Evolutionary conservation across 1,140 invertebrate species (phyloP).

Genomic region (Archegozetes longisetosus): DNA sequence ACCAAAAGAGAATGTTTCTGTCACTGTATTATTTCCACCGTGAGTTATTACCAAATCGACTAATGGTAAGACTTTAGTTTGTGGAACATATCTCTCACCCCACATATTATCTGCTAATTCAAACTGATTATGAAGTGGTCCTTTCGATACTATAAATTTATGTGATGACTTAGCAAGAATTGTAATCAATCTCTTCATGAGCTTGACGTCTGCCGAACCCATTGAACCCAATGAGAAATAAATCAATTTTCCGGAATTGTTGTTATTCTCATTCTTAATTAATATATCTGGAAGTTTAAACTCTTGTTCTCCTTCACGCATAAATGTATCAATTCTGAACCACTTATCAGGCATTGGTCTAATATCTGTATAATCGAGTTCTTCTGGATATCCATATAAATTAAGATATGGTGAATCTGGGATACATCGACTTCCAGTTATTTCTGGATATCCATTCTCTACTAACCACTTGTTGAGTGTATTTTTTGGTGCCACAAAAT

Average conservation of each 20-base stretch:
- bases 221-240: constrained; percentile 15
- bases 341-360: background rate
- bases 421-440: background rate
- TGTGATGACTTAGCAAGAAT: background rate
- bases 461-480: background rate
- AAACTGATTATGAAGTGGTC: background rate
- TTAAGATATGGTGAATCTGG: constrained; percentile 10
- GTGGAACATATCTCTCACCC: constrained; percentile 7
- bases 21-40: constrained; percentile 12
- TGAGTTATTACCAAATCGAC: constrained; percentile 12
- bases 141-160: constrained; percentile 12
- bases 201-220: constrained; percentile 20
- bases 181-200: constrained; percentile 7
- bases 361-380: constrained; percentile 13
- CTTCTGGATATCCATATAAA: constrained; percentile 13
- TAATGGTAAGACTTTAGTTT: background rate
- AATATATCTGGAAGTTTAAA: constrained; percentile 3
- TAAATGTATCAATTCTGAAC: constrained; percentile 1
- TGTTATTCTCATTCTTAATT: background rate
- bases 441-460: background rate
- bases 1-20: constrained; percentile 1
- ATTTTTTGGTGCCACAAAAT: background rate
- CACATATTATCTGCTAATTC: constrained; percentile 18
- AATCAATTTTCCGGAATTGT: constrained; percentile 9
- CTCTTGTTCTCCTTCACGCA: background rate